Conservation (phyloP, 2,888 invertebrate genomes). For the Limnephilus lunatus region DNA sequence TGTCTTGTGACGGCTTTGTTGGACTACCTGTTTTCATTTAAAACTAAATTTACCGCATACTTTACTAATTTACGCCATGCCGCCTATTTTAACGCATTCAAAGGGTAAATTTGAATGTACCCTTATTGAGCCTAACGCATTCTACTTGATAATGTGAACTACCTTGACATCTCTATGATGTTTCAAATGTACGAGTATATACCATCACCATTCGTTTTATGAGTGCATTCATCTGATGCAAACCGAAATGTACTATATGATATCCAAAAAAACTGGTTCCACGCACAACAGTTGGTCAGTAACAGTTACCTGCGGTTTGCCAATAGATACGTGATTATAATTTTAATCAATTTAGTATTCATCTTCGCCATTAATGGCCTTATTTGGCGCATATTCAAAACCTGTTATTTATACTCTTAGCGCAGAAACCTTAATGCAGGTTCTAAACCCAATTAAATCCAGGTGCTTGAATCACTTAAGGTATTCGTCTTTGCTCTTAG, state of each 20-base stretch:
- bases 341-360: constrained; percentile 33
- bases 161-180: not conserved
- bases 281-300: constrained; percentile 5
- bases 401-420: not conserved
- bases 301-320: not conserved
- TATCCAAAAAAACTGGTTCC: constrained; percentile 9
- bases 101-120: not conserved
- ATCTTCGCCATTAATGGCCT: constrained; percentile 25
- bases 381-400: constrained; percentile 15
- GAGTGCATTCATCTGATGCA: not conserved
- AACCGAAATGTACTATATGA: not conserved
- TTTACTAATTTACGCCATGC: too few species aligned
- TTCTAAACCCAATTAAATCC: constrained; percentile 5
- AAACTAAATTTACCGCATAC: too few species aligned
- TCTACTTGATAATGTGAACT: not conserved
- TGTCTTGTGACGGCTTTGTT: too few species aligned
- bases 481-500: not conserved
- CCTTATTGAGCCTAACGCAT: not conserved
- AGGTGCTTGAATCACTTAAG: not conserved
- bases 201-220: not conserved
- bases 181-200: not conserved
- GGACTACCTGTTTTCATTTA: too few species aligned
- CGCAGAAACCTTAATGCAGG: not conserved
- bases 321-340: constrained; percentile 30
- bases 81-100: not conserved